Evolutionary conservation across 2,113 vertebrate genomes (phyloP).

Genomic region (Lagenorhynchus albirostris): DNA sequence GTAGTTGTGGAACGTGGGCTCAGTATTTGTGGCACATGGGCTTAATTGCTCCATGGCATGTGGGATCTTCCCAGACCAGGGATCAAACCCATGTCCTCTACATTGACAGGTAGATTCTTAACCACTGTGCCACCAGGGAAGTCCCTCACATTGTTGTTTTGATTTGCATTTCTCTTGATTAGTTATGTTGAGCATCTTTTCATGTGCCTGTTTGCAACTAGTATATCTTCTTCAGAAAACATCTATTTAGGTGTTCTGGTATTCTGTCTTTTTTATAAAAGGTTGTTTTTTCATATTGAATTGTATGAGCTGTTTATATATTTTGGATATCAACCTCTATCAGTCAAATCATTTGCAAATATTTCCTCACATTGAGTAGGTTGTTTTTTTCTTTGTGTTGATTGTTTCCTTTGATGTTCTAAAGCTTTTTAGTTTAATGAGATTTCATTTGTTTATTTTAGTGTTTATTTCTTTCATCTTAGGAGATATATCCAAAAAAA

Average conservation of each 20-base stretch:
- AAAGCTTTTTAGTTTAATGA: neutral
- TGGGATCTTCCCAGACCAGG: no score
- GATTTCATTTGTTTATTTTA: neutral
- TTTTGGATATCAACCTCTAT: neutral
- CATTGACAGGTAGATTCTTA: no score
- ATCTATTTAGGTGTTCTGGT: neutral
- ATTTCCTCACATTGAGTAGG: neutral
- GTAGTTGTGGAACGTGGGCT: no score
- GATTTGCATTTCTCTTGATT: neutral
- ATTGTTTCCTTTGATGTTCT: neutral
- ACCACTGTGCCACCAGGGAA: no score
- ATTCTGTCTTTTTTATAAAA: neutral
- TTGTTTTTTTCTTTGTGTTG: neutral
- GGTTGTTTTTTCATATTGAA: neutral
- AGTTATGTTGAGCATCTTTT: neutral
- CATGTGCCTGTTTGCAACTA: neutral
- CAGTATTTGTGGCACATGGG: no score
- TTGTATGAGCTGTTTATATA: neutral
- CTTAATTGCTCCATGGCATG: no score
- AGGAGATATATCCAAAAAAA: neutral
- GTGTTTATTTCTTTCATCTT: neutral
- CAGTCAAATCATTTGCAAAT: neutral
- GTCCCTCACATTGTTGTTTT: neutral
- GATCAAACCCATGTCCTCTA: no score
- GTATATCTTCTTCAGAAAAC: neutral